phyloP scores from a whole-genome alignment of 2,888 invertebrate species.

The Drosophila macrothrix region DNA sequence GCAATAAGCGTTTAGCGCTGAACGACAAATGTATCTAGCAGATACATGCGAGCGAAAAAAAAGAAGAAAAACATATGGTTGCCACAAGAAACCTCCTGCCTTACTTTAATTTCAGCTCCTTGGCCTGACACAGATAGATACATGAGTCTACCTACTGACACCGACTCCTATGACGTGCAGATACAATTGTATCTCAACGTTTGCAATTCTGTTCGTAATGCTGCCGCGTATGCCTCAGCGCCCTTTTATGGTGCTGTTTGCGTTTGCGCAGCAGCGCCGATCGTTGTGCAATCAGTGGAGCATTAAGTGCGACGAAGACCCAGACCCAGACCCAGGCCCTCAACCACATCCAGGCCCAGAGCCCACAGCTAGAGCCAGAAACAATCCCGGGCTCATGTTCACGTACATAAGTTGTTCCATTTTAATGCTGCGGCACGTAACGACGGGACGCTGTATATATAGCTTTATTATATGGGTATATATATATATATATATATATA shows the following conservation, averaged over 20 bases:
- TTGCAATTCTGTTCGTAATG: constrained; percentile 19
- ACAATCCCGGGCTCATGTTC: constrained; percentile 27
- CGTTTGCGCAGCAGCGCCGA: constrained; percentile 59
- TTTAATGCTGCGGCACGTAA: constrained; percentile 79
- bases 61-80: constrained; percentile 59
- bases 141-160: constrained; percentile 75
- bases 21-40: constrained; percentile 55
- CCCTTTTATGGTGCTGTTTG: constrained; percentile 64
- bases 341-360: constrained; percentile 16
- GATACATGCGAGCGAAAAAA: constrained; percentile 49
- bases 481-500: constrained; percentile 16
- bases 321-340: constrained; percentile 14
- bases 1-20: constrained; percentile 12
- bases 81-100: constrained; percentile 85
- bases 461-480: constrained; percentile 41
- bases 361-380: constrained; percentile 1
- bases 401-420: constrained; percentile 71
- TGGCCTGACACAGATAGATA: constrained; percentile 77
- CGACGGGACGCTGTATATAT: constrained; percentile 55
- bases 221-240: constrained; percentile 45
- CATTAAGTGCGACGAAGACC: constrained; percentile 72
- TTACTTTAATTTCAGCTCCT: constrained; percentile 84
- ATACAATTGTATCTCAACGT: constrained; percentile 73
- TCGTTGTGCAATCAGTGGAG: constrained; percentile 84
- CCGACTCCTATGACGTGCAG: constrained; percentile 57